Percentiles rank a stretch among this genome's conserved stretches.
Evolutionary conservation across 2,797 vertebrate genomes (phyloP).

Genomic region (Crocodylus rhombifer): DNA sequence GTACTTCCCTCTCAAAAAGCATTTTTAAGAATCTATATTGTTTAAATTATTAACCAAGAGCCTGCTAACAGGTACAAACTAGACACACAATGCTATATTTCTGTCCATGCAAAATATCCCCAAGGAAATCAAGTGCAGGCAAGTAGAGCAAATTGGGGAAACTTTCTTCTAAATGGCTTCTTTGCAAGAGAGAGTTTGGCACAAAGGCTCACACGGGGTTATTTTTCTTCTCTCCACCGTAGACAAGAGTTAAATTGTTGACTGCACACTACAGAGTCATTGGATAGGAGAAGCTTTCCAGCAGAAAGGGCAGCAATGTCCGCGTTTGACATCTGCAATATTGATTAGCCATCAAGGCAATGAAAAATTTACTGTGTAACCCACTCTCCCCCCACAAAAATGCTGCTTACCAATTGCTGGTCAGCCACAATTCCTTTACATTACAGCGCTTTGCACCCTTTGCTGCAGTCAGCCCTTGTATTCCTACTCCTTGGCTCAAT

Average conservation of each 20-base stretch:
- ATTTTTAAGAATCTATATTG: not conserved
- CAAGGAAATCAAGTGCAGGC: too few relatives aligned
- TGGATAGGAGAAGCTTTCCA: constrained; percentile 28
- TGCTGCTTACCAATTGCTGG: not conserved
- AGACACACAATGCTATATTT: not conserved
- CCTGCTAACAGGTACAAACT: not conserved
- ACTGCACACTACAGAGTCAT: rapidly evolving
- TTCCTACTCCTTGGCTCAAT: not conserved
- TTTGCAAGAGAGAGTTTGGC: not conserved
- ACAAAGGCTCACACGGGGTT: not conserved
- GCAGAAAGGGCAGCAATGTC: constrained; percentile 15
- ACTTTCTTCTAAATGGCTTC: not conserved
- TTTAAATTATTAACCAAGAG: not conserved
- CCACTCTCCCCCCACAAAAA: not conserved
- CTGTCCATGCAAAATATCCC: not conserved
- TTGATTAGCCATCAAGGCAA: not conserved
- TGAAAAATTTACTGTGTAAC: not conserved
- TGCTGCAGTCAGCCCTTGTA: not conserved
- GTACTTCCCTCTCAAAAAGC: not conserved
- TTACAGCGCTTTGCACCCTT: not conserved
- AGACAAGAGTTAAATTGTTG: rapidly evolving
- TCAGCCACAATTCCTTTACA: not conserved
- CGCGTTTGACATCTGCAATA: constrained; percentile 18
- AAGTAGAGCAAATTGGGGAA: not conserved
- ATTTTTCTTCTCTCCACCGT: not conserved